Conservation (phyloP, 1,140 invertebrate genomes). For the Calosoma granatense region DNA sequence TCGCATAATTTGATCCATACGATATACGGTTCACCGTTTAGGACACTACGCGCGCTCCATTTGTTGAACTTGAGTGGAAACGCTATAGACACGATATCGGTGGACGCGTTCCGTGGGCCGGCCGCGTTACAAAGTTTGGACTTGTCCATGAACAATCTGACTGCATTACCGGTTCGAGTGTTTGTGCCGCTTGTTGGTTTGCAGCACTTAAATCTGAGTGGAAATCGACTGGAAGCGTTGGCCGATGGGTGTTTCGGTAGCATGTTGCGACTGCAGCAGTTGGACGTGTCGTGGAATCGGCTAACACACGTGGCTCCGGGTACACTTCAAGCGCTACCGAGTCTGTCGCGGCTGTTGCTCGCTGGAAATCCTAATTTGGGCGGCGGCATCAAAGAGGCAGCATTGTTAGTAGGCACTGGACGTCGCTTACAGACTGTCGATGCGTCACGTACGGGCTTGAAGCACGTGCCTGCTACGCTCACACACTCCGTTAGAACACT, state of each 20-base stretch:
- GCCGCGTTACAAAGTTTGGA: conserved; percentile 41
- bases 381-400: conserved; percentile 43
- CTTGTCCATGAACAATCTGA: conserved; percentile 53
- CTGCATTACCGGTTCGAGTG: conserved; percentile 43
- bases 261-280: conserved; percentile 55
- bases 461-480: conserved; percentile 68
- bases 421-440: conserved; percentile 67
- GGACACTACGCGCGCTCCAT: conserved; percentile 33
- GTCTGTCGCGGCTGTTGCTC: conserved; percentile 64
- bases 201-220: conserved; percentile 59
- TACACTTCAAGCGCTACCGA: conserved; percentile 60
- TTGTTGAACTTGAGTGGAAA: conserved; percentile 46
- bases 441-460: conserved; percentile 68
- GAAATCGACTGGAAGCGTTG: conserved; percentile 52
- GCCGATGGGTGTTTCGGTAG: conserved; percentile 49
- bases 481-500: conserved; percentile 75
- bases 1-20: conserved; percentile 37
- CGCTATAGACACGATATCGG: conserved; percentile 39
- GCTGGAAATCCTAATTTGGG: conserved; percentile 58
- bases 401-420: conserved; percentile 56
- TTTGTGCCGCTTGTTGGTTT: conserved; percentile 48
- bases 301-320: conserved; percentile 57
- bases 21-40: conserved; percentile 23
- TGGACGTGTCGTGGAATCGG: conserved; percentile 72
- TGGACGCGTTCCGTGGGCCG: conserved; percentile 39